phyloP scores from a whole-genome alignment of 2,797 vertebrate genomes.

The Leuciscus waleckii region DNA sequence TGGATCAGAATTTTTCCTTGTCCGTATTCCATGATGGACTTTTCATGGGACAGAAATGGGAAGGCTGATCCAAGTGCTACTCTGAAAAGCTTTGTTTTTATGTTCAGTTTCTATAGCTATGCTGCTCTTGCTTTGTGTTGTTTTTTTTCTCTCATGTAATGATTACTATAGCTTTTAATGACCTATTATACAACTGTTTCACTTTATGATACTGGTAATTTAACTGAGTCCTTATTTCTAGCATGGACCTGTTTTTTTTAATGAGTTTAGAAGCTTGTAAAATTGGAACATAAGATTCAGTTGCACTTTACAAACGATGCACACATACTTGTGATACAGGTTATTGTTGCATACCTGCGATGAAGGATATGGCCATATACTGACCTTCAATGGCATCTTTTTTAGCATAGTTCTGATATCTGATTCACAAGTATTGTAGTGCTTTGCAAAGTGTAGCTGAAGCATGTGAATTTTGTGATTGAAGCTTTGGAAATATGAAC shows the following conservation, averaged over 20 bases:
- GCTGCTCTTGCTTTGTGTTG: constrained; percentile 8
- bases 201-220: constrained; percentile 39
- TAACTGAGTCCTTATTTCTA: constrained; percentile 46
- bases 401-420: neutral
- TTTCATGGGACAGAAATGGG: constrained; percentile 2
- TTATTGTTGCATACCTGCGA: neutral
- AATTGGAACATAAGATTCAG: constrained; percentile 44
- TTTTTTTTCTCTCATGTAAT: constrained; percentile 50
- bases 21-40: constrained; percentile 53
- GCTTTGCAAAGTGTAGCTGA: constrained; percentile 81
- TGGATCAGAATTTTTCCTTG: constrained; percentile 53
- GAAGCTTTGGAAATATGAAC: constrained; percentile 44
- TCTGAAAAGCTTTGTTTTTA: constrained; percentile 8
- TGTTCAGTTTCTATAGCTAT: constrained; percentile 7
- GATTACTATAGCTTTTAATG: constrained; percentile 39
- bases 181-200: constrained; percentile 28
- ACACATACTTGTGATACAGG: constrained; percentile 31
- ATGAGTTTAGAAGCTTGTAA: constrained; percentile 40
- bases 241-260: constrained; percentile 45
- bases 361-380: constrained; percentile 31
- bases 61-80: constrained; percentile 23
- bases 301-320: constrained; percentile 57
- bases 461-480: constrained; percentile 67
- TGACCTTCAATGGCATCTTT: constrained; percentile 54
- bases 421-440: constrained; percentile 47